These are phyloP conservation scores for Enhydra lutris DNA, from an alignment of 2,113 vertebrate genomes.

Conservation along the genomic window DNA sequence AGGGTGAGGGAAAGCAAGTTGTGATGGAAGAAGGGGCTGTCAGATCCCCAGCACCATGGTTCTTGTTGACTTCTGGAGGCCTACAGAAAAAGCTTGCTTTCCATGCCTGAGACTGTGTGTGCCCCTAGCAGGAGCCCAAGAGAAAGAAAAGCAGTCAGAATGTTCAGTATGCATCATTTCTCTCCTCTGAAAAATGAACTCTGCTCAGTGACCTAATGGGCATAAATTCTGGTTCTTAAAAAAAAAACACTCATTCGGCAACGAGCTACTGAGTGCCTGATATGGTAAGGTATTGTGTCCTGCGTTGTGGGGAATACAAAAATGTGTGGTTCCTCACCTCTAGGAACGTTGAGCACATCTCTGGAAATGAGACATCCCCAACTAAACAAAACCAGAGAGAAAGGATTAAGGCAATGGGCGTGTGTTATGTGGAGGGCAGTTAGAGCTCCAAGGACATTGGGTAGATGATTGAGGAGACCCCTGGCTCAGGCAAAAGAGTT, in stretches of 20 bases:
- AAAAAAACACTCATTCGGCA: neutral
- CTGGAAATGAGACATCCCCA: neutral
- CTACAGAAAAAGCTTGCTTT: neutral
- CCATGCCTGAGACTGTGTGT: neutral
- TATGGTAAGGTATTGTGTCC: conserved; percentile 27
- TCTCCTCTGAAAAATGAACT: conserved; percentile 29
- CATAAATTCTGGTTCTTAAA: conserved; percentile 19
- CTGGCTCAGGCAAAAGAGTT: neutral
- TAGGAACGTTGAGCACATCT: neutral
- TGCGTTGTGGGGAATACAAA: neutral
- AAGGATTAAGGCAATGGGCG: neutral
- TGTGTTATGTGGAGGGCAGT: neutral
- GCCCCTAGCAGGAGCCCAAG: neutral
- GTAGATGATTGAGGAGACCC: neutral
- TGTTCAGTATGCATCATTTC: conserved; percentile 35
- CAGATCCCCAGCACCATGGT: fast-evolving
- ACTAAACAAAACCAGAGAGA: neutral
- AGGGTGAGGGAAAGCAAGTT: neutral
- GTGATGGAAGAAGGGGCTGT: neutral
- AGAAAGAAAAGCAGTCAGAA: neutral
- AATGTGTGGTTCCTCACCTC: neutral
- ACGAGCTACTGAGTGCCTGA: neutral
- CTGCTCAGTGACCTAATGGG: neutral
- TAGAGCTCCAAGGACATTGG: neutral
- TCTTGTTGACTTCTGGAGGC: neutral